Evolutionary conservation across 2,797 vertebrate genomes (phyloP).

Genomic region (Enteromius treurensis): DNA sequence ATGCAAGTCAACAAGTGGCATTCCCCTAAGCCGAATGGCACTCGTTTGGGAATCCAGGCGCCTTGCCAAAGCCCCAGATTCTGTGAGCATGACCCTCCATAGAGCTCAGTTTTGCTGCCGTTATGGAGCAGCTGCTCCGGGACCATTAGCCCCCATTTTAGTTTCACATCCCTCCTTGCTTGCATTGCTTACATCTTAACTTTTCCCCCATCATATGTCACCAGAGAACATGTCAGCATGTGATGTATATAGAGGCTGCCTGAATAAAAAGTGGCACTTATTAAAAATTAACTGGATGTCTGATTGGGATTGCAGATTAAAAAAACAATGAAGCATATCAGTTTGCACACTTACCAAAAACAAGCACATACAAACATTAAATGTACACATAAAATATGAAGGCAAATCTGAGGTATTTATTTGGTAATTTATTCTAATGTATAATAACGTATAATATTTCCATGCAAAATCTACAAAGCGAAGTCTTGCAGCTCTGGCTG

Average conservation of each 20-base stretch:
- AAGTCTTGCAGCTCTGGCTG: background rate
- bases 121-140: conserved; percentile 69
- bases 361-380: background rate
- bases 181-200: conserved; percentile 22
- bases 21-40: conserved; percentile 46
- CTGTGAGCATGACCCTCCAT: conserved; percentile 69
- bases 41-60: conserved; percentile 69
- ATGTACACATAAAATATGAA: background rate
- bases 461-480: background rate
- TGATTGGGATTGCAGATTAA: background rate
- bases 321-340: background rate
- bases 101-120: conserved; percentile 65
- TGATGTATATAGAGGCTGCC: background rate
- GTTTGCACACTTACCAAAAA: background rate
- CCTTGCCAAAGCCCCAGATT: conserved; percentile 72
- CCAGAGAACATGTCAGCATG: background rate
- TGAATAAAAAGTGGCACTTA: background rate
- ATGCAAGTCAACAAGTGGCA: conserved; percentile 80
- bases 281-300: background rate
- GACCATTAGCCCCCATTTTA: conserved; percentile 51
- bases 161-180: conserved; percentile 58
- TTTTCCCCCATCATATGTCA: conserved; percentile 7
- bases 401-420: background rate
- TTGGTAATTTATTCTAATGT: background rate
- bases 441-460: background rate